Conservation (phyloP, 2,888 invertebrate genomes). For the Chesias legatella region DNA sequence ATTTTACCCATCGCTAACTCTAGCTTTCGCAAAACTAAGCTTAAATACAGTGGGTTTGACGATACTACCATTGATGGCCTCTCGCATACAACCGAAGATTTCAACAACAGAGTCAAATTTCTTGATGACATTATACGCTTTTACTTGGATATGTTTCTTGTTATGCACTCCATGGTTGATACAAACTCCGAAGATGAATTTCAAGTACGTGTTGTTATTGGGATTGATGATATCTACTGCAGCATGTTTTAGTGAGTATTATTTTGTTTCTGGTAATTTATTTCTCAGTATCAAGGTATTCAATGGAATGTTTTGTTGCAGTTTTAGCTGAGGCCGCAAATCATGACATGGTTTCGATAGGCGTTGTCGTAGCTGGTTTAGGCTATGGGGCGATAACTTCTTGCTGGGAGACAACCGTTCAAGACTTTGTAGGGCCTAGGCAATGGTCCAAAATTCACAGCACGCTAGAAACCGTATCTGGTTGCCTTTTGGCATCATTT, state of each 20-base stretch:
- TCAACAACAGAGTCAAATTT: conserved; percentile 63
- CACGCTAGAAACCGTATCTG: conserved; percentile 67
- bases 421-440: conserved; percentile 69
- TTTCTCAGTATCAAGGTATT: no score
- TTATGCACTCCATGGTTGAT: conserved; percentile 67
- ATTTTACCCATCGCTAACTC: conserved; percentile 68
- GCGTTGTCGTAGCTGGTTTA: conserved; percentile 71
- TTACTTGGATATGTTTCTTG: conserved; percentile 73
- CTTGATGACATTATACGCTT: conserved; percentile 64
- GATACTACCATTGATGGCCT: conserved; percentile 59
- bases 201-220: conserved; percentile 57
- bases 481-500: conserved; percentile 51
- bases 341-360: conserved; percentile 71
- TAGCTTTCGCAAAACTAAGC: conserved; percentile 58
- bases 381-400: conserved; percentile 72
- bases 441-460: conserved; percentile 75
- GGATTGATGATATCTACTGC: conserved; percentile 57
- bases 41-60: conserved; percentile 58
- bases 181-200: conserved; percentile 68
- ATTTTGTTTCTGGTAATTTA: conserved; percentile 1
- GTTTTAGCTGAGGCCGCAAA: conserved; percentile 59
- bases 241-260: conserved; percentile 61
- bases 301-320: no score
- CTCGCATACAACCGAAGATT: conserved; percentile 58
- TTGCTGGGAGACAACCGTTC: conserved; percentile 68